Evolutionary conservation across 53 echinoderm and acorn worm species (phyloP), one percentile per base, ranked within the genome.

Genomic region (Stichopus horrens): DNA sequence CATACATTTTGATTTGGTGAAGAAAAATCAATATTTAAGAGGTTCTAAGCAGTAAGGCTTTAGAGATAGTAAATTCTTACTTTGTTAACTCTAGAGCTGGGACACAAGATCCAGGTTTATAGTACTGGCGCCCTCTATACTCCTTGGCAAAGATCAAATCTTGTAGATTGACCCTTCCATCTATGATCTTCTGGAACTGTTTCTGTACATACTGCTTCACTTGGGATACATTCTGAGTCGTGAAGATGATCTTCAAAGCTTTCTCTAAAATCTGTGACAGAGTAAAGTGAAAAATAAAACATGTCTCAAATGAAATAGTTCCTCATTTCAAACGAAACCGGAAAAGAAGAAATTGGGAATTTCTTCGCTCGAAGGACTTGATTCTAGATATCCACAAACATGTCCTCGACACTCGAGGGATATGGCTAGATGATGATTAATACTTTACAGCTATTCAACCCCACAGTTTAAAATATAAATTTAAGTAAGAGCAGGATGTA

Each of bases 141-240:
- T 98, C 98, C 87, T 98, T 96, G 83, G 98, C 98, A 93, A 98
- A 98, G 52, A 96, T 90, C 54, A 98, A 91, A 54, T 96, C 96
- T 84, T 98, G 98, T 68, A 96, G 90, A 59, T 91, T 94, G 54
- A 93, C 86, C 23, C 92, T 91, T 58, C 98, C 98, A 14, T 95
- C 94, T 9, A 92, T 90, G 74, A 98, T 89, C 88, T 97, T 98
- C 80, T 94, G 90, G 88, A 96, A 98, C 57, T 98, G 98, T 56
- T 93, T 90, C 91, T 98, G 95, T 9, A 94, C 98, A 18, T 95
- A 98, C 58, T 93, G 89, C 75, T 98, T 98, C 82, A 98, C 95
- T 88, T 96, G 94, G 7, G 98, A 96, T 88, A 98, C 86, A 57
- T 98, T 94, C 52, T 92, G 91, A 58, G 98, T 98, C 76, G 93